These are phyloP conservation scores for Trachurus trachurus DNA, from an alignment of 2,797 vertebrate species.

Conservation along the genomic window DNA sequence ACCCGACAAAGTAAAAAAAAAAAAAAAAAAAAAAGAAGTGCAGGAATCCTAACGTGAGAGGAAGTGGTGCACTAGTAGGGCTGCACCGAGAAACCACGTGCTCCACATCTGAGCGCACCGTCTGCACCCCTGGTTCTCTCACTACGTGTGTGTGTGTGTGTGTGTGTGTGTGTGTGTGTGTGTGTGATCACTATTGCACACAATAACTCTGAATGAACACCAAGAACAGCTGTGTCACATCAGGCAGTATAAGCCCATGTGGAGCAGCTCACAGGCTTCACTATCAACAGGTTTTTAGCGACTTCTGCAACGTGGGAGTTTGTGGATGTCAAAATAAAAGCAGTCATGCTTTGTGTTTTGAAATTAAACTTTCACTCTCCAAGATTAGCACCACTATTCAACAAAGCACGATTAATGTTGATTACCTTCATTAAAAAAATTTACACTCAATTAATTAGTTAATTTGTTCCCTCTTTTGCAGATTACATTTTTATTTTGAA, in stretches of 20 bases:
- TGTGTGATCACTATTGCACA: not conserved
- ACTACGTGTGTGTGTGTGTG: not conserved
- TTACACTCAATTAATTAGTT: not conserved
- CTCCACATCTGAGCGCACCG: slow-evolving; percentile 80
- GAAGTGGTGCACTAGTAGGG: slow-evolving; percentile 75
- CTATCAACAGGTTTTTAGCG: not conserved
- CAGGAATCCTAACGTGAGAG: slow-evolving; percentile 74
- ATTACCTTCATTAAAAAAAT: not conserved
- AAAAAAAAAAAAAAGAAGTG: slow-evolving; percentile 13
- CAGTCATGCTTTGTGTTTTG: not conserved
- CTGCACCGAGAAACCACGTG: slow-evolving; percentile 84
- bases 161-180: not conserved
- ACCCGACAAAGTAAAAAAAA: slow-evolving; percentile 53
- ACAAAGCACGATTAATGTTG: not conserved
- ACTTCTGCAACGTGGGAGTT: not conserved
- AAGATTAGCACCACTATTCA: not conserved
- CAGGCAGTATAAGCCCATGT: not conserved
- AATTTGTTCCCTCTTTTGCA: not conserved
- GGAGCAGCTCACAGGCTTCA: not conserved
- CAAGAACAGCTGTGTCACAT: not conserved
- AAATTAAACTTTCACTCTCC: not conserved
- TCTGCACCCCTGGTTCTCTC: slow-evolving; percentile 21
- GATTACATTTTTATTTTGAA: not conserved
- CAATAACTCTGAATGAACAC: not conserved
- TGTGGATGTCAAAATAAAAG: slow-evolving; percentile 29